Conservation (phyloP, 1,140 invertebrate species). For the Schmidtea mediterranea region DNA sequence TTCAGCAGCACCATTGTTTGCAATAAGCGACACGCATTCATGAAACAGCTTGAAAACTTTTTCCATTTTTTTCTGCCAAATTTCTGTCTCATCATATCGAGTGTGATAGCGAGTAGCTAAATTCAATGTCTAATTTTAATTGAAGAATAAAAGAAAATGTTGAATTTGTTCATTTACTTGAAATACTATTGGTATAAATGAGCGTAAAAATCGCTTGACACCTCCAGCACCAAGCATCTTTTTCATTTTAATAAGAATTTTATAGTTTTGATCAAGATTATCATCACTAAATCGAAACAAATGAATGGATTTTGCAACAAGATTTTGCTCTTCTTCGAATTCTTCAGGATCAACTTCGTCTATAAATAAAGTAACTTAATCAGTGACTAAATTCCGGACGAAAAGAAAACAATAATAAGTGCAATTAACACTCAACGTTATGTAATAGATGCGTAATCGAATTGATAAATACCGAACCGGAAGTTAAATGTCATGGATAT, state of each 20-base stretch:
- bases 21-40: conserved; percentile 62
- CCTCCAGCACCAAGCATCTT: conserved; percentile 68
- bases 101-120: neutral
- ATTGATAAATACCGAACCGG: too few relatives aligned
- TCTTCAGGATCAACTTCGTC: conserved; percentile 59
- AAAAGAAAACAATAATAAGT: too few relatives aligned
- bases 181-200: conserved; percentile 80
- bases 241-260: conserved; percentile 38
- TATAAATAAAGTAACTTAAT: too few relatives aligned
- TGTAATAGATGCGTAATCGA: too few relatives aligned
- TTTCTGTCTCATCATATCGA: conserved; percentile 39
- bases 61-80: conserved; percentile 90
- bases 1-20: conserved; percentile 63
- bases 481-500: too few relatives aligned
- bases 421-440: too few relatives aligned
- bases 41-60: conserved; percentile 95
- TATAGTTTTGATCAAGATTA: conserved; percentile 60
- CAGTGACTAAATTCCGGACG: too few relatives aligned
- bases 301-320: conserved; percentile 64
- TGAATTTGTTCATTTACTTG: conserved; percentile 54
- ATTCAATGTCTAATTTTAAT: neutral
- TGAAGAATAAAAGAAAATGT: neutral
- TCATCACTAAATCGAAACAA: conserved; percentile 45
- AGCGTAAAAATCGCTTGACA: conserved; percentile 54
- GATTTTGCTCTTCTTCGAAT: conserved; percentile 76